Conservation (phyloP, 2,888 invertebrate species). For the Rapana venosa region DNA sequence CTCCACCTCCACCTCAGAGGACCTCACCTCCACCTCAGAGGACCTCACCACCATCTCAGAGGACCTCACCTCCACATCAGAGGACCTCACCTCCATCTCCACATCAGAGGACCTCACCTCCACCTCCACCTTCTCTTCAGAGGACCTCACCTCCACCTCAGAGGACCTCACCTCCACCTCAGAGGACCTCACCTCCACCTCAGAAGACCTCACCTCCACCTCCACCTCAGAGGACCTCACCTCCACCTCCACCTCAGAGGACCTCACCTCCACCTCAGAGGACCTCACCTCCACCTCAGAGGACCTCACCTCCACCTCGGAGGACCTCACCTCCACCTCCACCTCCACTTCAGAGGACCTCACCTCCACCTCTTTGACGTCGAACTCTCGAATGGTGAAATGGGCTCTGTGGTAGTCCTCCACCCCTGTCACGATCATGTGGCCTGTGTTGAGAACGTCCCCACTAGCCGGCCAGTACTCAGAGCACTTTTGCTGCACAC, state of each 20-base stretch:
- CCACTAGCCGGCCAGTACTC: conserved; percentile 34
- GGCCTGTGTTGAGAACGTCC: neutral
- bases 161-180: neutral
- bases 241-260: neutral
- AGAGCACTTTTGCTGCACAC: conserved; percentile 28
- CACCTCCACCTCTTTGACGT: neutral
- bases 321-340: neutral
- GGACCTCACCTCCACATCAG: neutral
- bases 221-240: neutral
- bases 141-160: neutral
- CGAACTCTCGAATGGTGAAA: conserved; percentile 37
- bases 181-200: neutral
- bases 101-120: neutral
- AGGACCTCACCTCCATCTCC: neutral
- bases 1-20: neutral
- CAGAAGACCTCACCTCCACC: neutral
- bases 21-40: neutral
- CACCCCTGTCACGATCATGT: conserved; percentile 17
- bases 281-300: neutral
- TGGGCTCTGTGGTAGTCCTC: conserved; percentile 20
- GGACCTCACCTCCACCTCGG: neutral
- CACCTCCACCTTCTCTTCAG: too few species aligned
- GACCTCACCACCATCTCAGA: neutral
- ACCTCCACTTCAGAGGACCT: neutral
- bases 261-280: neutral